Evolutionary conservation across 2,113 vertebrate genomes (phyloP).

Genomic region (Vombatus ursinus): DNA sequence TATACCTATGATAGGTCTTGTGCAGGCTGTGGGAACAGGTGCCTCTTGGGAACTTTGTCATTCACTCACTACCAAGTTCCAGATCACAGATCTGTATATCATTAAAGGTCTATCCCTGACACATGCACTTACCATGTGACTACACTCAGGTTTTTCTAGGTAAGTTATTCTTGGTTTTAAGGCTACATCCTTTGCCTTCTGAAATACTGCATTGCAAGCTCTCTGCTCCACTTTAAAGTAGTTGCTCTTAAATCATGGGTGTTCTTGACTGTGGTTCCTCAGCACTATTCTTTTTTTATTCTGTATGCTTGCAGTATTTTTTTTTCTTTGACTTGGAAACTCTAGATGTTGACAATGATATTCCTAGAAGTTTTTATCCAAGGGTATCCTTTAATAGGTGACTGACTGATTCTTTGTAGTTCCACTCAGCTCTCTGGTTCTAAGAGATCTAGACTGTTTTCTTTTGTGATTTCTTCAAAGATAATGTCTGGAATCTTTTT

Average conservation of each 20-base stretch:
- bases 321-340: background rate
- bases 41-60: background rate
- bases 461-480: background rate
- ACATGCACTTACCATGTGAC: background rate
- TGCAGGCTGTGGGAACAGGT: background rate
- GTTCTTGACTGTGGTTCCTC: no score
- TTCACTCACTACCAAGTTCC: background rate
- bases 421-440: background rate
- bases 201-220: no score
- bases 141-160: background rate
- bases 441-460: background rate
- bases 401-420: background rate
- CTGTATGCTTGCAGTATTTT: background rate
- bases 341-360: background rate
- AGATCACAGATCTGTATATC: background rate
- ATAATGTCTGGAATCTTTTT: background rate
- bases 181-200: no score
- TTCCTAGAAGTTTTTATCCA: background rate
- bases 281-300: background rate
- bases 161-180: no score
- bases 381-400: background rate
- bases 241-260: no score
- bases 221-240: no score
- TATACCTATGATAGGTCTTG: background rate
- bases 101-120: background rate